Evolutionary conservation across 2,797 vertebrate species (phyloP).

Genomic region (Cebuella pygmaea): DNA sequence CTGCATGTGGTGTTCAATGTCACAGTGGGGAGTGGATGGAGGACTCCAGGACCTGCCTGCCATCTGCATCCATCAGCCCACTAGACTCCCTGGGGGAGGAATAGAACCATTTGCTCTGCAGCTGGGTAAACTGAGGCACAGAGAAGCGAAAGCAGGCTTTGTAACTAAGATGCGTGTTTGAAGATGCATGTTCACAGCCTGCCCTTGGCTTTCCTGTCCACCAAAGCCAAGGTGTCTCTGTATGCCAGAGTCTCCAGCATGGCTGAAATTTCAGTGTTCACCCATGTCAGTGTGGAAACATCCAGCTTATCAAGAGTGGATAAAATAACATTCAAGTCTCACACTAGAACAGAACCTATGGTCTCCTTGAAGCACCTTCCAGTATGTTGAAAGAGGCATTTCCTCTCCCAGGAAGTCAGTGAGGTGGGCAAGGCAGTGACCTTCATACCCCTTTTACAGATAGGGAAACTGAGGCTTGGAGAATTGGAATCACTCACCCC

Average conservation of each 20-base stretch:
- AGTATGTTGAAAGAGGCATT: neutral
- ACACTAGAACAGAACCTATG: neutral
- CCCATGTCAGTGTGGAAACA: neutral
- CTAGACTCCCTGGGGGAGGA: neutral
- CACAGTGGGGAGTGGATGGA: neutral
- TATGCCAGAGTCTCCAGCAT: neutral
- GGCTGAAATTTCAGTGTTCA: too few relatives aligned
- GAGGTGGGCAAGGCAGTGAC: neutral
- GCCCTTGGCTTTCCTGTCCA: neutral
- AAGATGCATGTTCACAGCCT: neutral
- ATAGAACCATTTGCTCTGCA: neutral
- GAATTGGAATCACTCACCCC: neutral
- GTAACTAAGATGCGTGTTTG: neutral
- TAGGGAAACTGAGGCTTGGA: neutral
- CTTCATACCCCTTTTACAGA: neutral
- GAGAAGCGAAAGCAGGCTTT: neutral
- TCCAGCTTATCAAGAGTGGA: neutral
- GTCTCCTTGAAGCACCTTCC: neutral
- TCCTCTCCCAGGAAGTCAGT: neutral
- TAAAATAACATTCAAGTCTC: neutral
- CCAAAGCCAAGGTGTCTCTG: neutral
- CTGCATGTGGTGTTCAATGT: neutral
- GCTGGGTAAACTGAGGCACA: neutral
- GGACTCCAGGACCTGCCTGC: neutral
- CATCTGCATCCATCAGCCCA: neutral